A percentile compares a stretch with the other conserved stretches of the same genome.
These are phyloP conservation scores for Diogma glabrata DNA, from an alignment of 2,888 invertebrate species.

Conservation along the genomic window DNA sequence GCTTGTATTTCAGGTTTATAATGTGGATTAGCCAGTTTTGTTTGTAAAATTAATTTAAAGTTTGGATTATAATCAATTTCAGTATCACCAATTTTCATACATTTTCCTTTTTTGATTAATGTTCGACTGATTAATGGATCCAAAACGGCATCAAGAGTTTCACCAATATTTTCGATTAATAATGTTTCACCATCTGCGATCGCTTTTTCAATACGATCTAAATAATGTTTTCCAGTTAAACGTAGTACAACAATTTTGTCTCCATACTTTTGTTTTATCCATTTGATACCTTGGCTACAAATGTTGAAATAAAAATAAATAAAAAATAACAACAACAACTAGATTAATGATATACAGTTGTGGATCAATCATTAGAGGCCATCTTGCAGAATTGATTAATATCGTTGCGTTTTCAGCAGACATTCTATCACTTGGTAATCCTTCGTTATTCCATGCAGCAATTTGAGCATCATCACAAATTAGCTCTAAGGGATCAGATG, in stretches of 20 bases:
- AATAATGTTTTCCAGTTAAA: slow-evolving; percentile 67
- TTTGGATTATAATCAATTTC: slow-evolving; percentile 78
- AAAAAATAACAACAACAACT: slow-evolving; percentile 10
- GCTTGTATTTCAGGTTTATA: slow-evolving; percentile 96
- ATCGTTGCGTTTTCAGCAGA: slow-evolving; percentile 92
- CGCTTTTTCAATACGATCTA: slow-evolving; percentile 70
- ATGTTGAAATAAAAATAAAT: slow-evolving; percentile 7
- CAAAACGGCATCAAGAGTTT: slow-evolving; percentile 78
- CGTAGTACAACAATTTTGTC: slow-evolving; percentile 59
- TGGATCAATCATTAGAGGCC: slow-evolving; percentile 94
- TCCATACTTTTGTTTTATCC: slow-evolving; percentile 86
- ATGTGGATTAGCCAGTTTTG: slow-evolving; percentile 90
- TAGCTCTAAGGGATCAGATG: slow-evolving; percentile 70
- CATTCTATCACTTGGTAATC: slow-evolving; percentile 84
- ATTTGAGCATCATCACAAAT: slow-evolving; percentile 86
- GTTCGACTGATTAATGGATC: slow-evolving; percentile 81
- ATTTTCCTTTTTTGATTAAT: slow-evolving; percentile 75
- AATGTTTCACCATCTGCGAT: slow-evolving; percentile 63
- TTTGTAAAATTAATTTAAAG: slow-evolving; percentile 79
- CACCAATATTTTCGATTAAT: slow-evolving; percentile 81
- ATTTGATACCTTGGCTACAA: slow-evolving; percentile 72
- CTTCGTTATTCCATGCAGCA: slow-evolving; percentile 92
- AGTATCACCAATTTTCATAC: slow-evolving; percentile 77
- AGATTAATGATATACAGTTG: slow-evolving; percentile 44
- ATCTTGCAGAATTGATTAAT: slow-evolving; percentile 75